Base-by-base conservation (phyloP, 2,888 invertebrate genomes). In the Cerastoderma edule region DNA sequence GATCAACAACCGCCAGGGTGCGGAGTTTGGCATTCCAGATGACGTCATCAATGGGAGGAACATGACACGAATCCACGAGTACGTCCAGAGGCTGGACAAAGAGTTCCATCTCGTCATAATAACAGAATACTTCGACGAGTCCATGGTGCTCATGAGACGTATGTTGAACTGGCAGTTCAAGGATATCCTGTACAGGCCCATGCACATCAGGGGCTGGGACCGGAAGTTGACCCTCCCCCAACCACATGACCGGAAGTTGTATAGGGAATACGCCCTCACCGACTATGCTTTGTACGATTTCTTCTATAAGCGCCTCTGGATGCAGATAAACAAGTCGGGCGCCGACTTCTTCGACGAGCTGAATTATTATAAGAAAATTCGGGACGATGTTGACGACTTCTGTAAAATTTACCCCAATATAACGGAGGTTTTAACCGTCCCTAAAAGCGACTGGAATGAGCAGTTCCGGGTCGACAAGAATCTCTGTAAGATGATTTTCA, bases 91-190 rank as follows among this genome's bases (percentile, higher is more conserved):
- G 16, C 78, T 86, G 10, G 83, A 87, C 39, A 80, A 80, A 57
- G 83, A 84, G 28, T 87, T 89, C 67, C 66, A 85, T 60, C 50
- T 89, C 19, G 83, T 89, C 8, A 69, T 89, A 5, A 83, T 89
- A 24, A 84, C 81, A 2, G 88, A 88, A 56, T 84, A 84, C 66
- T 87, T 87, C 64, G 85, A 88, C 39, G 88, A 89, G 74, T 88
- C 88, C 5, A 24, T 89, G 5, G 75, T 89, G 30, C 65, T 89
- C 1, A 68, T 89, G 66, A 81, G 81, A 32, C 71, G 89, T 39
- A 75, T 82, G 53, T 50, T 88, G 6, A 78, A 80, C 13, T 89
- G 89, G 89, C 57, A 68, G 3, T 60, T 85, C 1, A 46, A 76
- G 33, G 89, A 89, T 48, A 73, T 89, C 30, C 30, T 89, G 0